Evolutionary conservation across 1,140 invertebrate species (phyloP).

Genomic region (Calliphora vicina): DNA sequence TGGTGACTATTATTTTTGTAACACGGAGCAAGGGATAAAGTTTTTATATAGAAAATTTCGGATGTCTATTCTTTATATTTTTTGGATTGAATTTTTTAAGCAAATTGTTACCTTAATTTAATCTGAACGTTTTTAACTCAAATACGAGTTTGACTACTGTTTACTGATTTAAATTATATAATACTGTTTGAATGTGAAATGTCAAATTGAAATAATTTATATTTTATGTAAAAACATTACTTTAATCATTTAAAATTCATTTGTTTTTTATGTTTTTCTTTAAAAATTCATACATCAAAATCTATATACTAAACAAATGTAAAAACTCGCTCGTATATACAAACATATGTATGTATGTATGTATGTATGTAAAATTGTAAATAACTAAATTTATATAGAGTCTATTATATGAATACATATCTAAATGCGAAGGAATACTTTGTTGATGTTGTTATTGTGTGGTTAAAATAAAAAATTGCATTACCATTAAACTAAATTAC

Average conservation of each 20-base stretch:
- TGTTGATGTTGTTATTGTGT: conserved; percentile 13
- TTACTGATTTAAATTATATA: no score
- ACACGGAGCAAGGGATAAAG: no score
- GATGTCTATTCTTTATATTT: no score
- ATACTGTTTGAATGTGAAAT: background rate
- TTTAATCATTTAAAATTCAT: background rate
- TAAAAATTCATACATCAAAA: background rate
- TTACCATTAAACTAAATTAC: conserved; percentile 35
- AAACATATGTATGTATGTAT: background rate
- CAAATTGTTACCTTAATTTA: no score
- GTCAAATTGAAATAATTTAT: background rate
- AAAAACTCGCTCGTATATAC: background rate
- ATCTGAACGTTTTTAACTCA: no score
- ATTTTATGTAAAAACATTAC: background rate
- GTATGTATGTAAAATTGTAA: no score
- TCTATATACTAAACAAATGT: background rate
- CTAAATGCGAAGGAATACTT: background rate
- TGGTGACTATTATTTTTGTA: no score
- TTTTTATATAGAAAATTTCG: no score
- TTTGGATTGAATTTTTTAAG: no score
- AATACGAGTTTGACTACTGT: no score
- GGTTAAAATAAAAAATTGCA: conserved; percentile 35
- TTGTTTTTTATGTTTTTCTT: background rate
- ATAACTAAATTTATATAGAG: no score
- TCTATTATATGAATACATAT: background rate